Base-by-base conservation (phyloP, 2,113 vertebrate species). In the Collichthys lucidus region DNA sequence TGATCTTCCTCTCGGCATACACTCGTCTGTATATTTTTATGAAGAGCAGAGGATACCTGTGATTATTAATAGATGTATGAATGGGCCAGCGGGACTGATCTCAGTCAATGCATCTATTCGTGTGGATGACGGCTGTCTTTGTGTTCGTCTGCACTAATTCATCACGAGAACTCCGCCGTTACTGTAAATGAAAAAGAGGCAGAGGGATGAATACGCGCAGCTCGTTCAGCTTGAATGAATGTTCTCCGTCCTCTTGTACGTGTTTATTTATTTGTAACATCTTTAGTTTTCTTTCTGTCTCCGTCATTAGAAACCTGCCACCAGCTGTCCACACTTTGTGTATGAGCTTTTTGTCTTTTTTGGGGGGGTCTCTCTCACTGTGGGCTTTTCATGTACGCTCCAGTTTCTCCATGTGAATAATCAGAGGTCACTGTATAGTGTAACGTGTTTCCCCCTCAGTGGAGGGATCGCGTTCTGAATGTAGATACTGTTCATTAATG, bases 401-500 rank as follows among this genome's bases (percentile, higher is more conserved):
- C 83, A 84, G 47, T 77, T 62, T 70, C 73, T 72, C 46, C 53
- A 31, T 88, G 74, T 90, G 64, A 84, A 86, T 85, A 82, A 83
- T 82, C 84, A 89, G 74, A 90, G 65, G 73, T 88, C 66, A 66
- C 42, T 89, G 87, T 92, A 91, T 87, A 88, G 82, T n/a, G 61
- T 92, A 91, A 92, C 77, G 89, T 93, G 92, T 94, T 92, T 86
- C 77, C 77, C 79, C 29, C 42, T 5, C 31, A 31, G 56, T 68
- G 69, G 24, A 89, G 80, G 83, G 83, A 77, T 80, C 64, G 71
- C 82, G 65, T 87, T 79, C 73, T 88, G 88, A 92, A 88, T 94
- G 92, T 93, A 94, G 91, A 93, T 93, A 91, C 78, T 93, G 88
- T 91, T 88, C 22, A 91, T 91, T 92, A 88, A 88, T 77, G 74